phyloP scores from a whole-genome alignment of 2,888 invertebrate species.

The Sthenelais limicola region DNA sequence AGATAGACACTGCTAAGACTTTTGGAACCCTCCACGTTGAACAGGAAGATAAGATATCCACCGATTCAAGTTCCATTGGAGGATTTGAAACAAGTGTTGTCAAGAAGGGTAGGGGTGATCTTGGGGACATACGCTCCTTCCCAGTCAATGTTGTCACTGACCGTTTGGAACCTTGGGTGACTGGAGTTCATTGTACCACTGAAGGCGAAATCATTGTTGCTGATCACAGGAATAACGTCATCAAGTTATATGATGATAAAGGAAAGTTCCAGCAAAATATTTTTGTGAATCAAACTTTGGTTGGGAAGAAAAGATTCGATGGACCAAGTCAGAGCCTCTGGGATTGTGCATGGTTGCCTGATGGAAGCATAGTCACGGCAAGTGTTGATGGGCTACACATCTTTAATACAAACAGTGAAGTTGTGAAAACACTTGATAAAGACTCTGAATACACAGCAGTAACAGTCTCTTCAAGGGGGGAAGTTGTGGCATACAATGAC shows the following conservation, averaged over 20 bases:
- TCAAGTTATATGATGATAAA: slow-evolving; percentile 20
- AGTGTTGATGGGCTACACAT: slow-evolving; percentile 20
- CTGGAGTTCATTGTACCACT: slow-evolving; percentile 10
- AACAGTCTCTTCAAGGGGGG: slow-evolving; percentile 5
- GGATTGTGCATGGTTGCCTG: slow-evolving; percentile 30
- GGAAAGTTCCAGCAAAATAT: slow-evolving; percentile 17
- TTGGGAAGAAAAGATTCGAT: neutral
- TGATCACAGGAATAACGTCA: slow-evolving; percentile 34
- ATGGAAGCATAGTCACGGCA: slow-evolving; percentile 19
- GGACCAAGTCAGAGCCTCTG: slow-evolving; percentile 29
- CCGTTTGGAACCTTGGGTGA: slow-evolving; percentile 33
- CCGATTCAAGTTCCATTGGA: neutral
- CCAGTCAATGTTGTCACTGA: slow-evolving; percentile 4
- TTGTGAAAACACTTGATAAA: neutral
- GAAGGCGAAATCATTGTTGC: slow-evolving; percentile 36
- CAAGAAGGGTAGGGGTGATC: neutral
- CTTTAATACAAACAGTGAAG: slow-evolving; percentile 20
- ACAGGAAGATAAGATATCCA: neutral
- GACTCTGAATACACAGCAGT: slow-evolving; percentile 34
- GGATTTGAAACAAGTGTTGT: neutral
- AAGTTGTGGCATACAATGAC: slow-evolving; percentile 25
- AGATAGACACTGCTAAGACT: slow-evolving; percentile 7
- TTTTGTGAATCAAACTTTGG: slow-evolving; percentile 3
- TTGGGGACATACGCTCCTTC: neutral
- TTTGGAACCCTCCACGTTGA: slow-evolving; percentile 16